Evolutionary conservation across 2,797 vertebrate species (phyloP).

Genomic region (Phoebastria nigripes): DNA sequence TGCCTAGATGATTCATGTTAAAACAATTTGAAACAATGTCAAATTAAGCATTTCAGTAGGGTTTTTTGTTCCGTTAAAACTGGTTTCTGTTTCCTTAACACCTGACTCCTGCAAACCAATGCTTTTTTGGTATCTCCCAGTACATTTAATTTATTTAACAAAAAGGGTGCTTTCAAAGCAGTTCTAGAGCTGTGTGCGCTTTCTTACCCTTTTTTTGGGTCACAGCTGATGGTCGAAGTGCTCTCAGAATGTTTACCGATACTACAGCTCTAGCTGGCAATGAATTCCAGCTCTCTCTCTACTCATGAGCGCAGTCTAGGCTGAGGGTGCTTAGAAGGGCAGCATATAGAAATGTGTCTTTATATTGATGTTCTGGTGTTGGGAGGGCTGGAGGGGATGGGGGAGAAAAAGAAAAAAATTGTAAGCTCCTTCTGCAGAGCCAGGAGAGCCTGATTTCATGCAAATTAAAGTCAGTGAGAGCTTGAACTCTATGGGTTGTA

Average conservation of each 20-base stretch:
- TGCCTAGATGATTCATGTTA: not conserved
- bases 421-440: not conserved
- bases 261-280: not conserved
- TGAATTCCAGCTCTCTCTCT: not conserved
- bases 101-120: not conserved
- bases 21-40: not conserved
- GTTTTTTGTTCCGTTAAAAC: not conserved
- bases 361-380: not conserved
- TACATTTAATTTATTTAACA: not conserved
- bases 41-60: not conserved
- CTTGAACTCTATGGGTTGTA: not conserved
- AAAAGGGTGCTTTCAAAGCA: not conserved
- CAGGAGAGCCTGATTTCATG: not conserved
- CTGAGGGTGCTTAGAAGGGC: not conserved
- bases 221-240: not conserved
- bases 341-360: not conserved
- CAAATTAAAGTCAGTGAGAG: not conserved
- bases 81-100: not conserved
- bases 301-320: accelerated
- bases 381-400: not conserved
- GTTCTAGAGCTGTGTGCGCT: not conserved
- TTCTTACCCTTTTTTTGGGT: not conserved
- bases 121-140: not conserved
- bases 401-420: not conserved
- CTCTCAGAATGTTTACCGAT: not conserved